phyloP scores from a whole-genome alignment of 2,888 invertebrate species.

The Lottia gigantea region DNA sequence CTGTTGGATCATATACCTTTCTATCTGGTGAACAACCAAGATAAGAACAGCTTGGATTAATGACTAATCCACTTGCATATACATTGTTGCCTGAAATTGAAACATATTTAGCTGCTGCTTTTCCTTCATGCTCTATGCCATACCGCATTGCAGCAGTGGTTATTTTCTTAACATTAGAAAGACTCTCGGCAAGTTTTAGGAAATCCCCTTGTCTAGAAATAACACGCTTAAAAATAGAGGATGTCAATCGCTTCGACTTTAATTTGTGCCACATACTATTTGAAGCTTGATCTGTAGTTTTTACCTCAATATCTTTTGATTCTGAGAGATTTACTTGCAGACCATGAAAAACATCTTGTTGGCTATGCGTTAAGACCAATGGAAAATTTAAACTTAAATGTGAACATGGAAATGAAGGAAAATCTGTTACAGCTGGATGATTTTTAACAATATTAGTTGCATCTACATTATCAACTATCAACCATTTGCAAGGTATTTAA shows the following conservation, averaged over 20 bases:
- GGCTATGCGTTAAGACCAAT: background rate
- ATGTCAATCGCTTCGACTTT: background rate
- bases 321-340: background rate
- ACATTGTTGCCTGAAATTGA: too few relatives aligned
- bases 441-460: background rate
- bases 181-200: too few relatives aligned
- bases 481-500: background rate
- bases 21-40: conserved; percentile 6
- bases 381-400: background rate
- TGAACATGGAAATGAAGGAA: background rate
- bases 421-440: background rate
- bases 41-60: too few relatives aligned
- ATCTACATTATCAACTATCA: background rate
- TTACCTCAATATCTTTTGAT: background rate
- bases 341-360: background rate
- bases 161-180: background rate
- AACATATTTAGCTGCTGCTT: conserved; percentile 6
- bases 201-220: background rate
- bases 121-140: conserved; percentile 1
- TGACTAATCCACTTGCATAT: background rate
- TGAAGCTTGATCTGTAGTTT: background rate
- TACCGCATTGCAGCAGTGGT: background rate
- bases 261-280: conserved; percentile 8
- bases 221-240: conserved; percentile 1
- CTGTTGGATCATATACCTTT: background rate